phyloP scores from a whole-genome alignment of 2,888 invertebrate genomes.

The Lepetodrilus schrolli region DNA sequence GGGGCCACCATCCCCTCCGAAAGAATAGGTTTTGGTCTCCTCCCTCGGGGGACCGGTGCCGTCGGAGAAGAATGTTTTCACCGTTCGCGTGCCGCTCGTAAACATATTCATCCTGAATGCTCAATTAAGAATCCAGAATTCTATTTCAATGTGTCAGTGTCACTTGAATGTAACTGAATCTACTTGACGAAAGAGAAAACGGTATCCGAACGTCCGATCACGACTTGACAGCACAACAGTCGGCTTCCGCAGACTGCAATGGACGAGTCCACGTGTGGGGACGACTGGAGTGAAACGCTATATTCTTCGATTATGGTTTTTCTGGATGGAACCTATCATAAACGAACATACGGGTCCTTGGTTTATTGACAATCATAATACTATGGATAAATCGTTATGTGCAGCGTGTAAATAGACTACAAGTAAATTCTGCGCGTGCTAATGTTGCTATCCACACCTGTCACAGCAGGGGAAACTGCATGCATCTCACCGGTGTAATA shows the following conservation, averaged over 20 bases:
- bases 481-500: background rate
- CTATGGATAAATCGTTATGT: too few relatives aligned
- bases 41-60: conserved; percentile 54
- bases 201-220: conserved; percentile 1
- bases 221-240: background rate
- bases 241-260: background rate
- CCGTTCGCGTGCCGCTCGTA: conserved; percentile 53
- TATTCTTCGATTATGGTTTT: background rate
- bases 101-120: background rate
- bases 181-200: background rate
- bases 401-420: too few relatives aligned
- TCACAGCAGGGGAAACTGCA: background rate
- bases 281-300: conserved; percentile 3
- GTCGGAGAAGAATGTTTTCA: conserved; percentile 58
- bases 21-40: conserved; percentile 57
- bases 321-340: background rate
- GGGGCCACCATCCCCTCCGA: conserved; percentile 50
- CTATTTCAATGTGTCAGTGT: too few relatives aligned
- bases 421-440: too few relatives aligned
- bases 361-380: too few relatives aligned
- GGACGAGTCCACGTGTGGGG: conserved; percentile 7
- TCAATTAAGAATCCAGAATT: too few relatives aligned
- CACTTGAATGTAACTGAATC: too few relatives aligned
- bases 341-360: too few relatives aligned
- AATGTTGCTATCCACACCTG: background rate